Conservation (phyloP, 2,113 vertebrate species). For the Grammomys surdaster region DNA sequence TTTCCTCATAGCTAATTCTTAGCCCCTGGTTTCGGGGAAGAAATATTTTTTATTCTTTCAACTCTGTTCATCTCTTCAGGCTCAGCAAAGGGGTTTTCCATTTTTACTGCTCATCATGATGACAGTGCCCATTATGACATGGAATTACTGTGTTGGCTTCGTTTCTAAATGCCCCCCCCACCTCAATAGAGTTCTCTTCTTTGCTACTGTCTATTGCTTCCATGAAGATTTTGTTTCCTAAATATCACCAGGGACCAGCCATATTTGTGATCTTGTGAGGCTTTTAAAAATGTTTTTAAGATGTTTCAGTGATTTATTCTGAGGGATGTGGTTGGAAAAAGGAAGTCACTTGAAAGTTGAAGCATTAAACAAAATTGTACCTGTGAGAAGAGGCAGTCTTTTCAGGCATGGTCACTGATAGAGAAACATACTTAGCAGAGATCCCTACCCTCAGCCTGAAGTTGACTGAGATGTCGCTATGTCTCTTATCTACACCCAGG, state of each 20-base stretch:
- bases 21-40: conserved; percentile 17
- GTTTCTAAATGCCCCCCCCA: neutral
- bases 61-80: conserved; percentile 48
- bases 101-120: conserved; percentile 22
- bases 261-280: neutral
- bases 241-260: neutral
- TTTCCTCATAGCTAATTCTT: conserved; percentile 13
- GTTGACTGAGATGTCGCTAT: neutral
- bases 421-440: neutral
- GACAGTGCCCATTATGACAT: conserved; percentile 57
- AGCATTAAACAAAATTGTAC: neutral
- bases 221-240: conserved; percentile 52
- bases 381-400: neutral
- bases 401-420: fast-evolving
- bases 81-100: conserved; percentile 39
- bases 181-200: neutral
- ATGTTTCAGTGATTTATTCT: neutral
- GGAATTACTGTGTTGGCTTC: neutral
- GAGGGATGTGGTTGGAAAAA: neutral
- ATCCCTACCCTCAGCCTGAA: no score
- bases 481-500: neutral
- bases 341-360: neutral
- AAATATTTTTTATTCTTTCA: conserved; percentile 52
- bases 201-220: neutral
- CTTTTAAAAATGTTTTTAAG: conserved; percentile 48